These are phyloP conservation scores for Ageneiosus marmoratus DNA, from an alignment of 2,113 vertebrate species.

Conservation along the genomic window DNA sequence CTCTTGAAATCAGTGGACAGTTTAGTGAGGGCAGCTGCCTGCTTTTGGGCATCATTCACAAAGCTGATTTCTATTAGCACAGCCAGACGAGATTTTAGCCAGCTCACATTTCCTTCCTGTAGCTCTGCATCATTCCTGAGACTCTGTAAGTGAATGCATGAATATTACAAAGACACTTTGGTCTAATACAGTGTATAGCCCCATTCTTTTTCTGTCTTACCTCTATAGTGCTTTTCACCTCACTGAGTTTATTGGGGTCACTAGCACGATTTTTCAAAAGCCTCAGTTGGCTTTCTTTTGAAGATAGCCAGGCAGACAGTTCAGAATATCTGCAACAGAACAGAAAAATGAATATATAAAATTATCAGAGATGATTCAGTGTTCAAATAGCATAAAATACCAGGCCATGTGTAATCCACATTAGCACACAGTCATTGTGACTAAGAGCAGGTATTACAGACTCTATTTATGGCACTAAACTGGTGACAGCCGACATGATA, in stretches of 20 bases:
- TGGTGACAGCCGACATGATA: not conserved
- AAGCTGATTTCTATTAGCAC: constrained; percentile 77
- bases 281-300: constrained; percentile 80
- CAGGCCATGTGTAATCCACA: not conserved
- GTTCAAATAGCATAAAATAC: not conserved
- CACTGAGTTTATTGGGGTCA: constrained; percentile 78
- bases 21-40: constrained; percentile 79
- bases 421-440: not conserved
- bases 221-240: constrained; percentile 76
- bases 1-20: constrained; percentile 84
- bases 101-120: constrained; percentile 83
- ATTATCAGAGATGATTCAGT: not conserved
- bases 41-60: constrained; percentile 81
- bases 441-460: not conserved
- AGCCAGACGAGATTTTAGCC: constrained; percentile 86
- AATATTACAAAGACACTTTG: not conserved
- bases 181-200: not conserved
- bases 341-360: not conserved
- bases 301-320: constrained; percentile 82
- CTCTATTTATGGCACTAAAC: not conserved
- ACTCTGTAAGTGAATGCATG: constrained; percentile 71
- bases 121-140: constrained; percentile 79
- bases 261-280: constrained; percentile 76
- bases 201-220: constrained; percentile 64
- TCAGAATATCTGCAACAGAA: constrained; percentile 82